These are phyloP conservation scores for Apogon hyalosoma DNA, from an alignment of 2,797 vertebrate genomes.

Conservation along the genomic window DNA sequence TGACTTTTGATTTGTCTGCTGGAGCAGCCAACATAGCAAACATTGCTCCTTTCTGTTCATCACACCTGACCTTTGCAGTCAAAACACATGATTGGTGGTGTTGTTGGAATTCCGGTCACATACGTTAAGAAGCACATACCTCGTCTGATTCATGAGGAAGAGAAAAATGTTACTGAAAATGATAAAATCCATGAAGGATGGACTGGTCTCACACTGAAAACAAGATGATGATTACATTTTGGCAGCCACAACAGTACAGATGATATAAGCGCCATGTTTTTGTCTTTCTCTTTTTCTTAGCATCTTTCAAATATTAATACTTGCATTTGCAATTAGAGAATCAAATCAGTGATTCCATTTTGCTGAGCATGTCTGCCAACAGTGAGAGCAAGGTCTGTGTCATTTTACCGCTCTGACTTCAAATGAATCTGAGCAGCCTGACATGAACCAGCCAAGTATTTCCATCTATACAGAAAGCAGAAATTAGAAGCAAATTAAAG, in stretches of 20 bases:
- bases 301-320: constrained; percentile 39
- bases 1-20: constrained; percentile 50
- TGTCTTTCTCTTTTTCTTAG: background rate
- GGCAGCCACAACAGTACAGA: background rate
- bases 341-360: constrained; percentile 22
- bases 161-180: too few species aligned
- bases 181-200: background rate
- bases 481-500: constrained; percentile 44
- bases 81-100: background rate
- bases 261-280: background rate
- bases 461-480: background rate
- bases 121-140: too few species aligned
- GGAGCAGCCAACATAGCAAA: constrained; percentile 14
- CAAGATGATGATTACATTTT: background rate
- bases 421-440: constrained; percentile 34
- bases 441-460: background rate
- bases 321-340: constrained; percentile 13
- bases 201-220: background rate
- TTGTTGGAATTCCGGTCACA: too few species aligned
- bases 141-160: too few species aligned
- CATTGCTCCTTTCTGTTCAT: constrained; percentile 2
- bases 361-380: constrained; percentile 10
- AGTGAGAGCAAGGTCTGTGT: constrained; percentile 4
- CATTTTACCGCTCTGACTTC: constrained; percentile 28
- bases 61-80: background rate